phyloP scores from a whole-genome alignment of 2,797 vertebrate genomes.

The Silurus lanzhouensis region DNA sequence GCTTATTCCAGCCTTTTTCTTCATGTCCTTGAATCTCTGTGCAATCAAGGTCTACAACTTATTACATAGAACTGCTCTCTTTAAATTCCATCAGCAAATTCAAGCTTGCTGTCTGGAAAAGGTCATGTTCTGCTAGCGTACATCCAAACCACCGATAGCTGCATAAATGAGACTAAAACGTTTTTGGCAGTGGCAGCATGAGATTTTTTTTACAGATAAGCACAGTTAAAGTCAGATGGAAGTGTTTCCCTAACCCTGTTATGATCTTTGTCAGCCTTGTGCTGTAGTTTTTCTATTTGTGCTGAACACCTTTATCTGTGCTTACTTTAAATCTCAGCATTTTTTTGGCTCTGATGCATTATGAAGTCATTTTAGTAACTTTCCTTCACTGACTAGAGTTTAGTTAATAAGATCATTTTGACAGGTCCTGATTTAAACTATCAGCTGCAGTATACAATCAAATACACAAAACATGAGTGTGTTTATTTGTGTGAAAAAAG shows the following conservation, averaged over 20 bases:
- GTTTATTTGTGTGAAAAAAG: not conserved
- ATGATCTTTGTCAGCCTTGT: not conserved
- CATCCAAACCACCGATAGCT: not conserved
- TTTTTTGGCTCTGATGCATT: not conserved
- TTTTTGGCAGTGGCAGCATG: slow-evolving; percentile 17
- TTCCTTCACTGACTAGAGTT: not conserved
- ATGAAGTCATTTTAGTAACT: slow-evolving; percentile 4
- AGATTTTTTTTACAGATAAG: slow-evolving; percentile 9
- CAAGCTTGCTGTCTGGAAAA: slow-evolving; percentile 19
- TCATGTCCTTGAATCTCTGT: slow-evolving; percentile 42
- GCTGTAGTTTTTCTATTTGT: not conserved
- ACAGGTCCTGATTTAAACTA: not conserved
- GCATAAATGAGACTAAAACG: slow-evolving; percentile 14
- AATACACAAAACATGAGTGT: not conserved
- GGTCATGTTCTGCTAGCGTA: slow-evolving; percentile 1
- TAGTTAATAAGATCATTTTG: not conserved
- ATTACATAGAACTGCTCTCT: slow-evolving; percentile 36
- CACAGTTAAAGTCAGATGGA: not conserved
- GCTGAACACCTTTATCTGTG: not conserved
- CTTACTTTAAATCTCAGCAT: not conserved
- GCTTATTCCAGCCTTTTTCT: slow-evolving; percentile 67
- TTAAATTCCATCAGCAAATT: slow-evolving; percentile 43
- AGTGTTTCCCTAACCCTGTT: slow-evolving; percentile 13
- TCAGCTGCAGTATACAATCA: not conserved
- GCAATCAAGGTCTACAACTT: slow-evolving; percentile 38